Evolutionary conservation across 2,113 vertebrate species (phyloP), one percentile per base, ranked within the genome.

Genomic region (Ophthalmolycus amberensis): DNA sequence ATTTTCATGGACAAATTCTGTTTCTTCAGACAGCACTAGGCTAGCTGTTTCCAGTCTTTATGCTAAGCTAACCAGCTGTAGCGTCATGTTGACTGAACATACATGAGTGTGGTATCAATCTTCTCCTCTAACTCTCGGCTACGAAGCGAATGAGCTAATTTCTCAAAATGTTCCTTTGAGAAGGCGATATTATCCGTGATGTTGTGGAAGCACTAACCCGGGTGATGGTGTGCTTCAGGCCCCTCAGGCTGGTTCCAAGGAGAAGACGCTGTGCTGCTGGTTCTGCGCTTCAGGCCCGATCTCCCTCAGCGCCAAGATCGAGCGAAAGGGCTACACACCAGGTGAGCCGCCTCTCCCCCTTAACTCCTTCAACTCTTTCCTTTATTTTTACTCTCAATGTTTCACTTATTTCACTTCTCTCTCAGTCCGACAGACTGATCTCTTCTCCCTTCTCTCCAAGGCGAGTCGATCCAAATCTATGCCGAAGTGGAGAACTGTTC

Each of bases 301-400:
- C 94, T 99, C 98, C 93, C 96, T 99, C 96, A 99, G 97, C 96
- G 98, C 98, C 97, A 99, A 99, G 96, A 99, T 99, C 44, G 98
- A 98, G 92, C 95, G 98, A 86, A 99, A 99, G 95, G 98, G 98
- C 95, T 99, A 99, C 92, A 99, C 98, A 78, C 97, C 98, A 96
- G 98, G 98, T 99, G 94, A 92, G 88, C 54, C 15, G 0, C 0
- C 0, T 5, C 75, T 20, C 50, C 60, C 63, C 20, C 27, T 22
- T 4, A 34, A 58, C 27, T 42, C 37, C 75, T 74, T 38, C 60
- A n/a, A 1, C 71, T 38, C n/a, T 27, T 20, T 72, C 56, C 25
- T 64, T 32, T 46, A 9, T 11, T 32, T 29, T 56, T 29, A 14
- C 63, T 9, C 52, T 34, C 20, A 7, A 44, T 32, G 25, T 42